Percentiles rank a stretch among this genome's conserved stretches.
Conservation (phyloP, 2,113 vertebrate genomes). For the Ceuthmochares aereus region DNA sequence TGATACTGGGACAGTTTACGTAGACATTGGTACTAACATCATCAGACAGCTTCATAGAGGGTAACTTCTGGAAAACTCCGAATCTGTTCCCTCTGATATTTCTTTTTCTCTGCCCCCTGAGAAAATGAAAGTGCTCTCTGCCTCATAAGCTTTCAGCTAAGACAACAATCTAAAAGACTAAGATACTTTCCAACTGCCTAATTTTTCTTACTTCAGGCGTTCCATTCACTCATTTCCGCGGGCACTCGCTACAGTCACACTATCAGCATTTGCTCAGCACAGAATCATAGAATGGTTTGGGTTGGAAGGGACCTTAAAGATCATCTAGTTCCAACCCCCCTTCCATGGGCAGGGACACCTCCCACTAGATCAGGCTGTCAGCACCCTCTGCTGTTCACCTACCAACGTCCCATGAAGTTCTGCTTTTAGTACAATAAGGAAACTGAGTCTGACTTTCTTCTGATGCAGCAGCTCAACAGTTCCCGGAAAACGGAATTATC, state of each 20-base stretch:
- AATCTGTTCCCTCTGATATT: background rate
- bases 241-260: rapidly evolving
- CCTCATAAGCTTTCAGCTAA: background rate
- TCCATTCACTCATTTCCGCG: rapidly evolving
- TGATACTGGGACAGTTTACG: background rate
- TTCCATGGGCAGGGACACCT: no score
- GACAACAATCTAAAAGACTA: background rate
- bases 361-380: no score
- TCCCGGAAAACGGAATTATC: background rate
- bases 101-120: background rate
- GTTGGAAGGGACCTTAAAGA: no score
- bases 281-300: no score
- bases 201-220: background rate
- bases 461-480: background rate
- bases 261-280: background rate
- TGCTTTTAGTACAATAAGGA: background rate
- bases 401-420: background rate
- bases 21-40: background rate
- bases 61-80: background rate
- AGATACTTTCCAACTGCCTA: background rate
- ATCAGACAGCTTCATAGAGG: background rate
- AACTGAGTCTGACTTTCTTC: rapidly evolving
- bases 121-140: background rate
- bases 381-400: background rate
- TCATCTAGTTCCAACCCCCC: no score